Conservation (phyloP, 2,113 vertebrate species). For the Phylloscopus whistleri region DNA sequence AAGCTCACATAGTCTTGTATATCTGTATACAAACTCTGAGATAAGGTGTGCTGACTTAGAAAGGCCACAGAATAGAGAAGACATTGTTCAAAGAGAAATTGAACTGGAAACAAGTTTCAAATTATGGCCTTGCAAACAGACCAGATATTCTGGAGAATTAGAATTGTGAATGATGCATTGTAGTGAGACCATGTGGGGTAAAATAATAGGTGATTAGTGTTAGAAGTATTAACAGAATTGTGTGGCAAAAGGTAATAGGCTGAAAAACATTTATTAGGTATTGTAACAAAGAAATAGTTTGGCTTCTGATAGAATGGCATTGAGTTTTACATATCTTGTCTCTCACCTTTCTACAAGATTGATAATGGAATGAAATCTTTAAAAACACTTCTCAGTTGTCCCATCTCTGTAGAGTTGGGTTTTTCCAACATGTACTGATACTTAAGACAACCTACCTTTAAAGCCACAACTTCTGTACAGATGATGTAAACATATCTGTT, state of each 20-base stretch:
- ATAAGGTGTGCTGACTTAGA: not conserved
- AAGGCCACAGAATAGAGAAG: not conserved
- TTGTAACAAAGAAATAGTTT: not conserved
- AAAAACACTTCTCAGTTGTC: not conserved
- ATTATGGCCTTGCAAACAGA: not conserved
- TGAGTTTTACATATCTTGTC: not conserved
- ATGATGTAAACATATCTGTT: constrained; percentile 88
- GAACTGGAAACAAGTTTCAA: not conserved
- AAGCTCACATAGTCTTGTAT: not conserved
- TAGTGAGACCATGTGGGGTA: not conserved
- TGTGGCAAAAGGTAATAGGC: not conserved
- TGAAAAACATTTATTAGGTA: not conserved
- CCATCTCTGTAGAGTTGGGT: not conserved
- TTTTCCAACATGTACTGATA: not conserved
- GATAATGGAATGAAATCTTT: not conserved
- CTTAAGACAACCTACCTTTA: constrained; percentile 77
- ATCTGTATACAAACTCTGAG: not conserved
- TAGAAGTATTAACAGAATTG: not conserved
- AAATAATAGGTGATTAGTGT: not conserved
- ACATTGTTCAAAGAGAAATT: not conserved
- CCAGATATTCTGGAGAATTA: not conserved
- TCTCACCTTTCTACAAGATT: not conserved
- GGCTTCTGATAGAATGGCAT: not conserved
- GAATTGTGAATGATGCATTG: not conserved
- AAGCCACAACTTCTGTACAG: constrained; percentile 81